Base-by-base conservation (phyloP, 2,797 vertebrate species). In the Trematomus bernacchii region DNA sequence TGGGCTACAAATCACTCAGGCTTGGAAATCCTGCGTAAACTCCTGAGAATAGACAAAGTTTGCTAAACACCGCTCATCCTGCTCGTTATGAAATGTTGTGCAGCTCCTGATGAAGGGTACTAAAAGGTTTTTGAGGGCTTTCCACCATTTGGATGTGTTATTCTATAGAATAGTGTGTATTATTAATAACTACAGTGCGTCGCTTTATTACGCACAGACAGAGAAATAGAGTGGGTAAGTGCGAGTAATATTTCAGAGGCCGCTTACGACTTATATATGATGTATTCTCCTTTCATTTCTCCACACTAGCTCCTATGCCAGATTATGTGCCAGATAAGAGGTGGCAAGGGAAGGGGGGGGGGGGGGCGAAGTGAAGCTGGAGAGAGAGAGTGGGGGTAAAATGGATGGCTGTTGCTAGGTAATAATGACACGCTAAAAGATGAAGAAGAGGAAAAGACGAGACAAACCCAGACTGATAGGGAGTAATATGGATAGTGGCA, bases 281-380 rank as follows among this genome's bases (percentile, higher is more conserved):
- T 82, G 73, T 66, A 70, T 82, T 87, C 78, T 69, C 73, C 60
- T 71, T 88, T 90, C 77, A 77, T 73, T 72, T 78, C 79, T 74
- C 51, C 61, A 57, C 66, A 53, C 12, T 9, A 42, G 62, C 68
- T 78, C 71, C 69, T 80, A 66, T 60, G 78, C 75, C 88, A 89
- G 84, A 86, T 79, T 77, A 66, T 68, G 73, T 79, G 84, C 67
- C 66, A 83, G 73, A 85, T 86, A 84, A 84, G 63, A 86, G 63
- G 76, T 82, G 82, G 74, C 66, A 80, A 69, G 51, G 53, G 66
- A 77, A 9, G 58, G 21, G 67, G 64, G 65, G 58, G 65, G 58
- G n/a, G n/a, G n/a, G n/a, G n/a, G n/a, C n/a, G 60, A 52, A 47
- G 58, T 4, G n/a, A n/a, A n/a, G n/a, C n/a, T n/a, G n/a, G 5